Conservation (phyloP, 2,888 invertebrate genomes). For the Leptinotarsa peninsularis region DNA sequence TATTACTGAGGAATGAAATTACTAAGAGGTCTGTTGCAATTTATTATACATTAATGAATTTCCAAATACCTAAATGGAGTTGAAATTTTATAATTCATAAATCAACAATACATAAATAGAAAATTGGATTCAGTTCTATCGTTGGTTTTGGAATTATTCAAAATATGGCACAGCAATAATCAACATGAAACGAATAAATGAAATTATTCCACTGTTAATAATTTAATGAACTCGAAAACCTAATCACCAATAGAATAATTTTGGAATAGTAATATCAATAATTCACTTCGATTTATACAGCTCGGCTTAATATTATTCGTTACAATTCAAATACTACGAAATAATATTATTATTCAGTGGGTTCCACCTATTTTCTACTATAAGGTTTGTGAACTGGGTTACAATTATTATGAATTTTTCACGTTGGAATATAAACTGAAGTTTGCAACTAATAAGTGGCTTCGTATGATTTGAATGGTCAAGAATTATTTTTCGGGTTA, state of each 20-base stretch:
- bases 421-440: no score
- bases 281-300: neutral
- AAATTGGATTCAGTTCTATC: no score
- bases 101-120: no score
- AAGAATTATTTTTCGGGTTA: no score
- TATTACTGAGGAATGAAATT: no score
- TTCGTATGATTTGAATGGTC: no score
- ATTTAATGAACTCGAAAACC: neutral
- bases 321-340: neutral
- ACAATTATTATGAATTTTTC: neutral
- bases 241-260: neutral
- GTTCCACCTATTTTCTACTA: neutral
- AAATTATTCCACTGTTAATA: neutral
- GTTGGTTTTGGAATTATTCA: neutral
- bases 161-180: neutral
- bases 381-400: neutral
- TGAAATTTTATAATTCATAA: no score
- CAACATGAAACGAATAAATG: neutral
- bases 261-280: neutral
- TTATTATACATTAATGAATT: no score
- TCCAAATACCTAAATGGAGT: no score
- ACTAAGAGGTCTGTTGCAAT: no score
- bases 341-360: neutral
- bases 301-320: neutral
- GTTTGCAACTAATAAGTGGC: no score